phyloP scores from a whole-genome alignment of 2,797 vertebrate genomes.

The Enoplosus armatus region DNA sequence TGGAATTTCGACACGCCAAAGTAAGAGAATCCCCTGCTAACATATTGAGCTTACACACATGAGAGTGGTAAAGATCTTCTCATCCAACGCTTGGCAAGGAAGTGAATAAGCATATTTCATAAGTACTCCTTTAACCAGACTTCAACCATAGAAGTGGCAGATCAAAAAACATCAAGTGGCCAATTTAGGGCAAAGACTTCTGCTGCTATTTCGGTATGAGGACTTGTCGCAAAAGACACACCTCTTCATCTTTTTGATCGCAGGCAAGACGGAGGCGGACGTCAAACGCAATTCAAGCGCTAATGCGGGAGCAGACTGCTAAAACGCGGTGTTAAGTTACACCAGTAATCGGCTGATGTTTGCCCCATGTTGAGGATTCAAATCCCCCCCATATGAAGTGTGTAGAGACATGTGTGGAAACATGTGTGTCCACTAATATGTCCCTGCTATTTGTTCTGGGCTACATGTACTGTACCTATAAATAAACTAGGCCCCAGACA shows the following conservation, averaged over 20 bases:
- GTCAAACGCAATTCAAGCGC: background rate
- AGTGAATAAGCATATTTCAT: too few relatives aligned
- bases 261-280: background rate
- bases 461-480: background rate
- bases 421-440: background rate
- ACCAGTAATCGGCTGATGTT: background rate
- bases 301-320: background rate
- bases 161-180: too few relatives aligned
- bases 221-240: too few relatives aligned
- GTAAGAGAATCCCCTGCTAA: too few relatives aligned
- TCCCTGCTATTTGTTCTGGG: background rate
- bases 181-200: too few relatives aligned
- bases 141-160: too few relatives aligned
- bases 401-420: too few relatives aligned
- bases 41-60: background rate
- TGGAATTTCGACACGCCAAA: too few relatives aligned
- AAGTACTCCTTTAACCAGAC: too few relatives aligned
- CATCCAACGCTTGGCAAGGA: too few relatives aligned
- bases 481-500: background rate
- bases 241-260: background rate
- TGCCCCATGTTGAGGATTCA: background rate
- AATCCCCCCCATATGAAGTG: background rate
- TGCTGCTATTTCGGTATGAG: too few relatives aligned
- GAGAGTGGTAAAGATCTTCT: too few relatives aligned
- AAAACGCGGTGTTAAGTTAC: background rate